Conservation (phyloP, 2,797 vertebrate genomes). For the Acanthurus tractus region DNA sequence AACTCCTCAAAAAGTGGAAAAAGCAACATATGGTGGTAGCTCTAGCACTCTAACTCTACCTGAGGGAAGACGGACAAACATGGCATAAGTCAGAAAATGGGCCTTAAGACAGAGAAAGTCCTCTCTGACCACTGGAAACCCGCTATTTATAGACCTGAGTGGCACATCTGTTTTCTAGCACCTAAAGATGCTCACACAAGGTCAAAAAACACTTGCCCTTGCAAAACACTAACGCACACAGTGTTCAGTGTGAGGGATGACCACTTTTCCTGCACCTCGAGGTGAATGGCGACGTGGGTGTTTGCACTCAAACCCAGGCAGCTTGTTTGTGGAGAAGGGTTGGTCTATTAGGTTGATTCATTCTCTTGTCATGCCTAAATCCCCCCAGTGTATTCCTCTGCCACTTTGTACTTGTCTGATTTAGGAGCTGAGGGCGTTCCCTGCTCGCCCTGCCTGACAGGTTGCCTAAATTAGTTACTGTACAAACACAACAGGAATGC, state of each 20-base stretch:
- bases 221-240: constrained; percentile 57
- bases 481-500: constrained; percentile 69
- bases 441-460: constrained; percentile 49
- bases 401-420: constrained; percentile 60
- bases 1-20: constrained; percentile 41
- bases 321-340: constrained; percentile 58
- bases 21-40: constrained; percentile 47
- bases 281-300: constrained; percentile 49
- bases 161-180: constrained; percentile 76
- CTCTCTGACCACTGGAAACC: constrained; percentile 53
- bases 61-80: constrained; percentile 64
- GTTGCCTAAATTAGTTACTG: constrained; percentile 51
- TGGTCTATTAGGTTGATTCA: constrained; percentile 59
- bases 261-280: constrained; percentile 35
- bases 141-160: constrained; percentile 61
- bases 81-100: constrained; percentile 31
- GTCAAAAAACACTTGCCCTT: constrained; percentile 29
- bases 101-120: constrained; percentile 48
- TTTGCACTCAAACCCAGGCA: constrained; percentile 58
- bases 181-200: constrained; percentile 69
- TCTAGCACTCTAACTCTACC: constrained; percentile 13
- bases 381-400: constrained; percentile 45
- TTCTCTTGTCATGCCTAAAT: constrained; percentile 69
- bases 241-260: constrained; percentile 58
- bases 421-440: constrained; percentile 60